Evolutionary conservation across 2,888 invertebrate species (phyloP), one percentile per base, ranked within the genome.

Genomic region (Apoda limacodes): DNA sequence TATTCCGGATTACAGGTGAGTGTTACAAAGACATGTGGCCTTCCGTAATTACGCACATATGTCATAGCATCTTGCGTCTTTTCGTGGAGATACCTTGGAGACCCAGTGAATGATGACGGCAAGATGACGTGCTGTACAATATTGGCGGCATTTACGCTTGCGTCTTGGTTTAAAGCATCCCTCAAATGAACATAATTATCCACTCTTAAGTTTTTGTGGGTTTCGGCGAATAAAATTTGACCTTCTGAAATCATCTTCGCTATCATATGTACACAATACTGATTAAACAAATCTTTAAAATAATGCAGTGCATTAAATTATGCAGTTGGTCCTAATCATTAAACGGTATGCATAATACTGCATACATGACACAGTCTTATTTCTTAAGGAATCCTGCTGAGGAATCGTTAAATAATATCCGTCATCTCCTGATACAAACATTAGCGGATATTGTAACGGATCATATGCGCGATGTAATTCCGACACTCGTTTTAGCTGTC

Each of bases 391-490:
- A 41, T 31, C 34, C 5, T 37, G 25, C 24, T 36, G 34, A 33
- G 42, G 40, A 13, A 58, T 47, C 11, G 45, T 9, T 40, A 57
- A 50, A 14, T 46, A 15, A 30, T 57, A 57, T 10, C 55, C 50
- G 23, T 48, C 46, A 30, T 57, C 37, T 4, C 52, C 49, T 25
- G 42, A 43, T 11, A 52, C 42, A 35, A 60, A 67, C 13, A 62
- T 51, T 1, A 69, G 1, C 1, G 60, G 62, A 30, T 69, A 68
- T 25, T 55, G 45, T 12, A 68, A 37, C 2, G 64, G 50, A 33
- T 68, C 63, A 31, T 58, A 55, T n/a, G n/a, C n/a, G n/a, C n/a
- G n/a, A n/a, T n/a, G n/a, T n/a, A n/a, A n/a, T n/a, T n/a, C n/a
- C n/a, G 41, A 38, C 4, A 46, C 38, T 27, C 39, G 22, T 39